Conservation (phyloP, 2,888 invertebrate genomes). For the Alviniconcha strummeri region DNA sequence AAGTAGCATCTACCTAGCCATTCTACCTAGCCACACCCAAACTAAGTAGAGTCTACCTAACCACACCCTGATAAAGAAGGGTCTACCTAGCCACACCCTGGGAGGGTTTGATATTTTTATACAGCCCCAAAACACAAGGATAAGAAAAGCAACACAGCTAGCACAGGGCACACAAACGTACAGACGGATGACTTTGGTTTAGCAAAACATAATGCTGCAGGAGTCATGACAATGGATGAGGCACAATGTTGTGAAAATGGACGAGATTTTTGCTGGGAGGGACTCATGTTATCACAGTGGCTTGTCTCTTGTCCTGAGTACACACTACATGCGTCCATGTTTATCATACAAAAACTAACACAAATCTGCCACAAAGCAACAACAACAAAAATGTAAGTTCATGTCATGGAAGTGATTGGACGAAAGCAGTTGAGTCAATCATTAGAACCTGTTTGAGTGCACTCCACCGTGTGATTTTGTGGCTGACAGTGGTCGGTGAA, state of each 20-base stretch:
- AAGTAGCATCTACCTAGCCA: too few species aligned
- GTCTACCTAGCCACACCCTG: too few species aligned
- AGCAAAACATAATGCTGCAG: not conserved
- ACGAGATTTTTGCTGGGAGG: not conserved
- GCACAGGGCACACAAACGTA: not conserved
- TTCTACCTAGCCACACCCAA: too few species aligned
- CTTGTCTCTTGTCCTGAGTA: conserved; percentile 25
- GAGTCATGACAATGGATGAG: not conserved
- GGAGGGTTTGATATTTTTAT: too few species aligned
- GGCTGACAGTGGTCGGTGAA: not conserved
- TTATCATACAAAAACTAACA: too few species aligned
- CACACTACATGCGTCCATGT: not conserved
- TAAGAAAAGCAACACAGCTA: not conserved
- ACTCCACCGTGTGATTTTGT: not conserved
- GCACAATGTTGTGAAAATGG: not conserved
- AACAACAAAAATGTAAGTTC: not conserved
- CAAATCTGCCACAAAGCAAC: not conserved
- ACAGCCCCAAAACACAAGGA: too few species aligned
- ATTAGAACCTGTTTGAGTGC: conserved; percentile 8
- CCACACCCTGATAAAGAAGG: too few species aligned
- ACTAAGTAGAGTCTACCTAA: too few species aligned
- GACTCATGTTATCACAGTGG: conserved; percentile 5
- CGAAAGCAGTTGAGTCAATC: conserved; percentile 22
- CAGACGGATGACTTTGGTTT: not conserved
- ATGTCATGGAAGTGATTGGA: not conserved